These are phyloP conservation scores for Poeciliopsis prolifica DNA, from an alignment of 2,113 vertebrate species.

Conservation along the genomic window DNA sequence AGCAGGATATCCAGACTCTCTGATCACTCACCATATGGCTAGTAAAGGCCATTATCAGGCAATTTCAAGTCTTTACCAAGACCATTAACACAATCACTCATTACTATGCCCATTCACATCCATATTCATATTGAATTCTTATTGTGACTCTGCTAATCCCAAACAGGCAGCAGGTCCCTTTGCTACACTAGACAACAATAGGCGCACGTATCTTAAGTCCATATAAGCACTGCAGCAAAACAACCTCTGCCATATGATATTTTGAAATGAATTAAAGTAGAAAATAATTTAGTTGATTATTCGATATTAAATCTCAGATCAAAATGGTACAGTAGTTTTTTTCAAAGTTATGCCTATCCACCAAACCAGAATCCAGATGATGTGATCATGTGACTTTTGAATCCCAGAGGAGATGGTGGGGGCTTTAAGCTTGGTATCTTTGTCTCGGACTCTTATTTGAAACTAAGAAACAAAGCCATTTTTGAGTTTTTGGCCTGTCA, in stretches of 20 bases:
- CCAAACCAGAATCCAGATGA: no score
- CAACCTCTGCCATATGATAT: conserved; percentile 8
- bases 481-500: no score
- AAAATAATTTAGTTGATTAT: no score
- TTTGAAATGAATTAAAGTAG: background rate
- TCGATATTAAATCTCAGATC: no score
- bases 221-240: conserved; percentile 60
- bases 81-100: conserved; percentile 56
- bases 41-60: conserved; percentile 49
- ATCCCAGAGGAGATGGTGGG: no score
- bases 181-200: conserved; percentile 71
- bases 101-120: conserved; percentile 61
- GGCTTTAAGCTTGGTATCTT: no score
- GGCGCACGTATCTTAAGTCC: conserved; percentile 55
- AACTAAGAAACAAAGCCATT: no score
- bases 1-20: conserved; percentile 16
- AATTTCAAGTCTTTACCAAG: conserved; percentile 29
- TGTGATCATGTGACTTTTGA: no score
- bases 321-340: no score
- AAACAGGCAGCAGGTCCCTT: conserved; percentile 62
- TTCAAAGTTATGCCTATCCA: no score
- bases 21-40: conserved; percentile 26
- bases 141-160: conserved; percentile 72
- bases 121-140: conserved; percentile 73
- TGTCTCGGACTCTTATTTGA: no score